Evolutionary conservation across 2,888 invertebrate species (phyloP).

Genomic region (Helobdella robusta): DNA sequence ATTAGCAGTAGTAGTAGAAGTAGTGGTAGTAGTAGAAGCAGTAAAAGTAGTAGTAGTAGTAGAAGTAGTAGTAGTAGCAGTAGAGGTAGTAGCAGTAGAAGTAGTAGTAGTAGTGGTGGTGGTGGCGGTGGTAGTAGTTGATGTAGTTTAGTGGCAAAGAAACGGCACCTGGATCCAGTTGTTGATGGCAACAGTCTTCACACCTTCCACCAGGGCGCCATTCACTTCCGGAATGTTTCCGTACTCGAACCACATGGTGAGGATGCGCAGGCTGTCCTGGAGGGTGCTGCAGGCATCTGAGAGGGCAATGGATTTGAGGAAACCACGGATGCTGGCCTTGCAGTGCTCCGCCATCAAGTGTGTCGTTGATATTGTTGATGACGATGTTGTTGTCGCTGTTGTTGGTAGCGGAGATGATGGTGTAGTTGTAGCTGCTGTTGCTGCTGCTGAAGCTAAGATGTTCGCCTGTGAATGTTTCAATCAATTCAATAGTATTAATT

Average conservation of each 20-base stretch:
- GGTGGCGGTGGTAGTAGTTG: too few species aligned
- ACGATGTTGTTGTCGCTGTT: constrained; percentile 1
- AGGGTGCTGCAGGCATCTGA: constrained; percentile 66
- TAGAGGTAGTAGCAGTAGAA: neutral
- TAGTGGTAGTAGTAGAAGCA: too few species aligned
- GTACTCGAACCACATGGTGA: constrained; percentile 96
- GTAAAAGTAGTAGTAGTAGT: neutral
- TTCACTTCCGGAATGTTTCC: constrained; percentile 87
- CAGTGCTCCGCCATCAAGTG: constrained; percentile 61
- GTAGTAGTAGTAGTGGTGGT: neutral
- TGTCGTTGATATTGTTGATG: too few species aligned
- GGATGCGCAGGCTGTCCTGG: constrained; percentile 81
- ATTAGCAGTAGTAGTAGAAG: too few species aligned
- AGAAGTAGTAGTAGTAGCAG: neutral
- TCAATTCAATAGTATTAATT: too few species aligned
- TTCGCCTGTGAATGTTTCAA: too few species aligned
- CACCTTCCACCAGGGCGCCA: constrained; percentile 82
- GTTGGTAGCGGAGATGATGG: neutral
- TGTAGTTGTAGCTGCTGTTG: neutral
- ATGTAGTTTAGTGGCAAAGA: neutral
- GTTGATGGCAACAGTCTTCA: constrained; percentile 85
- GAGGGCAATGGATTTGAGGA: constrained; percentile 85
- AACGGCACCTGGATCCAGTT: constrained; percentile 81
- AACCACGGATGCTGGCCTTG: constrained; percentile 86
- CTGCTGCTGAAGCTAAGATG: too few species aligned